Conservation (phyloP, 2,113 vertebrate genomes). For the Saccopteryx bilineata region DNA sequence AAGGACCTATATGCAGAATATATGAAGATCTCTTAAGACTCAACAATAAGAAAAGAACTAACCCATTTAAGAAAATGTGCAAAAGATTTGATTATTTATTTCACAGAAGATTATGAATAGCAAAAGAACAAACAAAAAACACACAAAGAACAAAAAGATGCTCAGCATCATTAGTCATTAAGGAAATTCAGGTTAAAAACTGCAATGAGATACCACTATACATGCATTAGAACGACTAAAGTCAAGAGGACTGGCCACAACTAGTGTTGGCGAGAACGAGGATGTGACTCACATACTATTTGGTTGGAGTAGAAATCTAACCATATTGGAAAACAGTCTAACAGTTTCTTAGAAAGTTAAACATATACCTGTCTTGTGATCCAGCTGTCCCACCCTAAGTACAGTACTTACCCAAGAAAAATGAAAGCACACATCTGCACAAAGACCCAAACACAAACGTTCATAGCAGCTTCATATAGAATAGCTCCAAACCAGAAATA, state of each 20-base stretch:
- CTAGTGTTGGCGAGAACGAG: too few species aligned
- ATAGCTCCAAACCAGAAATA: background rate
- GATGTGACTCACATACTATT: background rate
- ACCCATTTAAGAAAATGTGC: background rate
- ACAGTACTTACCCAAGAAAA: background rate
- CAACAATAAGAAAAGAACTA: background rate
- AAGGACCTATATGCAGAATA: background rate
- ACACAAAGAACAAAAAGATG: background rate
- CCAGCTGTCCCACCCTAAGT: background rate
- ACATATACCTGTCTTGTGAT: accelerated
- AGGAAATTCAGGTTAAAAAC: background rate
- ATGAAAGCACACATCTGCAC: background rate
- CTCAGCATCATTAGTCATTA: background rate
- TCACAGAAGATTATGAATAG: background rate
- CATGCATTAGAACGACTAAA: background rate
- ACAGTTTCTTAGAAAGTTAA: background rate
- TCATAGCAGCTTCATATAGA: background rate
- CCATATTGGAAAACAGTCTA: background rate
- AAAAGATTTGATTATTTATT: background rate
- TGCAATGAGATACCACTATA: accelerated
- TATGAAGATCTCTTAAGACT: background rate
- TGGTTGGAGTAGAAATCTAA: background rate
- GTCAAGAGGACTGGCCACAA: too few species aligned
- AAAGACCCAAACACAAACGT: background rate
- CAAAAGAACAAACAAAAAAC: background rate